These are phyloP conservation scores for Balearica regulorum DNA, from an alignment of 2,797 vertebrate species.

Conservation along the genomic window DNA sequence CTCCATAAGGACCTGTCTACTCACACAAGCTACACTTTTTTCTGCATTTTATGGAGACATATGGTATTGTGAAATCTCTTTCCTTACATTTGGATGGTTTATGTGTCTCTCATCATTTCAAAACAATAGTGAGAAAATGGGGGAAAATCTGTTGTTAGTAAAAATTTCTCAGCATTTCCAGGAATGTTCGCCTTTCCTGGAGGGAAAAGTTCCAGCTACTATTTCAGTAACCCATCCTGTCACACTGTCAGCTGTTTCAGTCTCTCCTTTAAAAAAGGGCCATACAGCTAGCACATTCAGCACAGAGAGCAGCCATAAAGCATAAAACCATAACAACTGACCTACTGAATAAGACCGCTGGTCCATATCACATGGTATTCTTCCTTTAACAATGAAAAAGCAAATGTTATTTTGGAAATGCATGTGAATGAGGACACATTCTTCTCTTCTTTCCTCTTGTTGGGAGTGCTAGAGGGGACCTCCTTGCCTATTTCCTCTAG, in stretches of 20 bases:
- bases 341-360: neutral
- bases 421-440: neutral
- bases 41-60: neutral
- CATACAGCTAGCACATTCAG: neutral
- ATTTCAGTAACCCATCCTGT: constrained; percentile 4
- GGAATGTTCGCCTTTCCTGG: neutral
- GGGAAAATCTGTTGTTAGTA: neutral
- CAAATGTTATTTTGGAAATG: neutral
- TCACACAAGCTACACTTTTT: neutral
- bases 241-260: neutral
- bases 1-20: neutral
- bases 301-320: neutral
- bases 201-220: neutral
- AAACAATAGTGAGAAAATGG: constrained; percentile 37
- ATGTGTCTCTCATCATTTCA: neutral
- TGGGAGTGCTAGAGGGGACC: neutral
- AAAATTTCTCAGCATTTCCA: neutral
- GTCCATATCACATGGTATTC: neutral
- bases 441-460: neutral
- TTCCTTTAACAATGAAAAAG: neutral
- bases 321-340: neutral
- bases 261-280: neutral
- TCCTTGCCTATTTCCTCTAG: neutral
- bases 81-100: neutral
- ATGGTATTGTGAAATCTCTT: neutral